Base-by-base conservation (phyloP, 2,888 invertebrate genomes). In the Pterostichus niger region DNA sequence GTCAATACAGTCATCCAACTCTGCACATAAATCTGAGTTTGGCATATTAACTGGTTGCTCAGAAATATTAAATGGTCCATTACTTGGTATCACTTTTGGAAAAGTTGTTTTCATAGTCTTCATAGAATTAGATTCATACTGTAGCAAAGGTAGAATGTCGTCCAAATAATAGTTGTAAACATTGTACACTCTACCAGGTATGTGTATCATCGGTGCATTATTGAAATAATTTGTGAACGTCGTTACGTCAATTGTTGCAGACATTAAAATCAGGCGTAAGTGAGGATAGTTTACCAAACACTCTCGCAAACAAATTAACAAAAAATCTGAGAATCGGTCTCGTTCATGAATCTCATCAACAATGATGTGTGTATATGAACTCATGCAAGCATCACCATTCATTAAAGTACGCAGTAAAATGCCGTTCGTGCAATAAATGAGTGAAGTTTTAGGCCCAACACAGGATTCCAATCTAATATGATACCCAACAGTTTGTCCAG, bases 301-400 rank as follows among this genome's bases (percentile, higher is more conserved):
- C 87, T 97, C 96, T 54, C 95, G 93, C 77, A 99, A 90, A 4
- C 96, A 95, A 83, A 98, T 96, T 84, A 99, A 91, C 59, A 99
- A 92, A 90, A 99, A 98, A 90, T 99, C 99, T 75, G 96, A 96
- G 88, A 97, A 95, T 87, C 96, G 94, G 89, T 98, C 98, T 0
- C 99, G 93, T 89, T 99, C 99, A 90, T 99, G 99, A 35, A 99
- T 95, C 90, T 99, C 99, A 89, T 99, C 99, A 87, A 98, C 94
- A 77, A 97, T 94, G 59, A 97, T 91, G 89, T 99, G 99, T 0
- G 97, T 96, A 71, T 97, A 94, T 13, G 94, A 92, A 9, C 86
- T 85, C 11, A 96, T 91, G 2, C 94, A 92, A 6, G 92, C 91
- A 85, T 95, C 95, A 1, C 96, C 95, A 1, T 93, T 93, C 94